Evolutionary conservation across 1,140 invertebrate genomes (phyloP).

Genomic region (Bombus superbus): DNA sequence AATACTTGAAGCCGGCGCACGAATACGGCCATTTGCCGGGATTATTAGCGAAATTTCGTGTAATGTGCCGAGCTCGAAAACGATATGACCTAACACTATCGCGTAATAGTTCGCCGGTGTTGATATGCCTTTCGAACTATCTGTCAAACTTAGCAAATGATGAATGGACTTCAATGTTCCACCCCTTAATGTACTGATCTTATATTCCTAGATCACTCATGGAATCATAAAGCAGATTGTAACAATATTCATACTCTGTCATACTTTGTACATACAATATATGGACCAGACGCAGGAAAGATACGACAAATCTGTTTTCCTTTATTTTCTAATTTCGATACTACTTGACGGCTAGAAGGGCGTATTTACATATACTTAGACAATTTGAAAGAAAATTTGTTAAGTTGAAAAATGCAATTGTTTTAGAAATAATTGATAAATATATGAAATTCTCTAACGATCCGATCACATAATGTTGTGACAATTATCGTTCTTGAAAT

Average conservation of each 20-base stretch:
- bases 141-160: background rate
- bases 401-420: no score
- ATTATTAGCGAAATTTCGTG: conserved; percentile 69
- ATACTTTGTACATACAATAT: background rate
- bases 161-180: background rate
- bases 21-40: conserved; percentile 59
- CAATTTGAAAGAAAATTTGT: no score
- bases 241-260: background rate
- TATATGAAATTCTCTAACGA: no score
- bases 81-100: conserved; percentile 31
- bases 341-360: no score
- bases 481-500: no score
- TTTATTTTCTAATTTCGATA: no score
- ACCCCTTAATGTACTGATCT: background rate
- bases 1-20: conserved; percentile 52
- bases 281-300: no score
- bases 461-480: no score
- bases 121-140: background rate
- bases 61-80: conserved; percentile 44
- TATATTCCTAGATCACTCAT: background rate
- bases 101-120: background rate
- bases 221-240: background rate
- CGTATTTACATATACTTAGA: no score
- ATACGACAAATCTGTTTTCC: no score
- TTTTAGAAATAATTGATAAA: no score